Evolutionary conservation across 2,797 vertebrate species (phyloP).

Genomic region (Enteromius fasciolatus): DNA sequence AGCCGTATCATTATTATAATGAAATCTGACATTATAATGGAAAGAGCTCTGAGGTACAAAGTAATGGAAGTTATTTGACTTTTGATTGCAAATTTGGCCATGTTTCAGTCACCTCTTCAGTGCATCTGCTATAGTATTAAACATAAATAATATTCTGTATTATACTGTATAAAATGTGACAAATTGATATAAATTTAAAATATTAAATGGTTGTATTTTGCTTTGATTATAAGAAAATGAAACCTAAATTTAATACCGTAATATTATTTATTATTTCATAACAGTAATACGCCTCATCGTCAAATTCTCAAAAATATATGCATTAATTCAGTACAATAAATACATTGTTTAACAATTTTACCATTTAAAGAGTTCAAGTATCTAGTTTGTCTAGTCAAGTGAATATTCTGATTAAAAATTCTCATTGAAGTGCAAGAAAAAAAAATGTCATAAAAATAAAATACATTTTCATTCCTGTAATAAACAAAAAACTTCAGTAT

Average conservation of each 20-base stretch:
- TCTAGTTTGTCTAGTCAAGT: neutral
- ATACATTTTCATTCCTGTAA: neutral
- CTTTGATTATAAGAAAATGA: neutral
- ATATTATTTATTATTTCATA: neutral
- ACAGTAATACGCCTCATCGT: neutral
- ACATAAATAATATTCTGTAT: no score
- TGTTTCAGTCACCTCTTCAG: neutral
- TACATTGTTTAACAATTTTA: neutral
- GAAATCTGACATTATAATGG: neutral
- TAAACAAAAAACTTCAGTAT: neutral
- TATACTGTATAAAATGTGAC: neutral
- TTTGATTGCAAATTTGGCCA: neutral
- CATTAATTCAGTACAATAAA: neutral
- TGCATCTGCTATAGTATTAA: neutral
- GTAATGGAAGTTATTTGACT: slow-evolving; percentile 4
- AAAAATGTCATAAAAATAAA: neutral
- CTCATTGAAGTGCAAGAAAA: neutral
- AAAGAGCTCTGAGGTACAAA: neutral
- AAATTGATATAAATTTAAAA: neutral
- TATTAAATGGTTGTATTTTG: neutral
- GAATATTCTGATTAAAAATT: neutral
- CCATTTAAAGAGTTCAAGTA: neutral
- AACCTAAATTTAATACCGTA: neutral
- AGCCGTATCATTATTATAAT: slow-evolving; percentile 19
- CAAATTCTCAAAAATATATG: neutral